Percentiles rank a stretch among this genome's conserved stretches.
Conservation (phyloP, 2,888 invertebrate genomes). For the Pristionchus fissidentatus region DNA sequence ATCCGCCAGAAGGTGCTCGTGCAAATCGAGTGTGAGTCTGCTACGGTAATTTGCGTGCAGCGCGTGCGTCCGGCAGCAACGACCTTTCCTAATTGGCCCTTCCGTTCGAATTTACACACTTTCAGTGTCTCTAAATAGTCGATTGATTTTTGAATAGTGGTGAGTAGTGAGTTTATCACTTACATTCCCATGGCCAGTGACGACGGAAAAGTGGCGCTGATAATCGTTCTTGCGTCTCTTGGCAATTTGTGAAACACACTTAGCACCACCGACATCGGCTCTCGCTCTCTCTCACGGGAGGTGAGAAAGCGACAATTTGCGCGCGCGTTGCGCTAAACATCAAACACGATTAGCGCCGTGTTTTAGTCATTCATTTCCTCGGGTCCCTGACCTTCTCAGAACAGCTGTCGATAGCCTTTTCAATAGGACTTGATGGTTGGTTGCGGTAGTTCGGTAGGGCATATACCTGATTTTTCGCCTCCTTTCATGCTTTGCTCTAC, state of each 20-base stretch:
- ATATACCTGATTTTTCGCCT: too few species aligned
- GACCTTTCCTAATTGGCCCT: background rate
- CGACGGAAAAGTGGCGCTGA: too few species aligned
- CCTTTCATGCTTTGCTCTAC: too few species aligned
- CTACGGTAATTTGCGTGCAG: background rate
- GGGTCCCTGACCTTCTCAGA: too few species aligned
- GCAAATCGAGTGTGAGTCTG: constrained; percentile 48
- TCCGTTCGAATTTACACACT: background rate
- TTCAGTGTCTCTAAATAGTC: background rate
- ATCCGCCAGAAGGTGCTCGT: constrained; percentile 42
- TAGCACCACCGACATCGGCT: background rate
- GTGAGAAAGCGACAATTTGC: background rate
- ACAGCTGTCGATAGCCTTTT: too few species aligned
- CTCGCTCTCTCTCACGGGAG: background rate
- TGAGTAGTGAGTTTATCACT: background rate
- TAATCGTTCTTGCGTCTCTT: background rate
- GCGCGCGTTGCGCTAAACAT: too few species aligned
- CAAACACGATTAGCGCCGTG: too few species aligned
- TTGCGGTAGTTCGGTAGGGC: too few species aligned
- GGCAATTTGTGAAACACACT: constrained; percentile 18
- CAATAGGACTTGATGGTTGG: too few species aligned
- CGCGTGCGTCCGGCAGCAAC: background rate
- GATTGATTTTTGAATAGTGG: background rate
- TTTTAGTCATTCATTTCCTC: too few species aligned
- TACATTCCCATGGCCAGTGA: background rate